phyloP scores from a whole-genome alignment of 92 coral and sea anemone genomes.

The Palythoa grandis region DNA sequence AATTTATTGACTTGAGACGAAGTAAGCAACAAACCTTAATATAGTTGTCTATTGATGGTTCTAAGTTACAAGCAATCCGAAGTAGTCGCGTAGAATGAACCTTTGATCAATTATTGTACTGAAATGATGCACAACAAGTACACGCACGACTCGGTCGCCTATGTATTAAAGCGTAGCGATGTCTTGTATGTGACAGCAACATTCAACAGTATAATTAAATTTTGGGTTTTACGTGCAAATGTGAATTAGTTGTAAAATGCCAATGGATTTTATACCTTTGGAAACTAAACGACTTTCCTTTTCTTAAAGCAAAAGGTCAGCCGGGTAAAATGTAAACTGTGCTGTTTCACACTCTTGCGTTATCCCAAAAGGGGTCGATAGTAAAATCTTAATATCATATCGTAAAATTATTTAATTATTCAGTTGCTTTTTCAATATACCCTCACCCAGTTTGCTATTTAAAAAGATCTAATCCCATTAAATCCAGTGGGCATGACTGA shows the following conservation, averaged over 20 bases:
- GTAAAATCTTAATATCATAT: too few species aligned
- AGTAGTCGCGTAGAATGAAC: neutral
- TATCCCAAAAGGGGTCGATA: too few species aligned
- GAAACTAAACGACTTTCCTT: neutral
- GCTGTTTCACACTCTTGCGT: neutral
- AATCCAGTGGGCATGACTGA: neutral
- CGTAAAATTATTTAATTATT: neutral
- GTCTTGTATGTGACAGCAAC: too few species aligned
- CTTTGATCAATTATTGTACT: neutral
- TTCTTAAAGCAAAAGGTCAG: neutral
- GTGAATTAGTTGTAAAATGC: too few species aligned
- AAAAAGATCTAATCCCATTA: slow-evolving; percentile 33
- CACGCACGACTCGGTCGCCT: neutral
- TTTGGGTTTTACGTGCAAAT: too few species aligned
- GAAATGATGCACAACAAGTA: neutral
- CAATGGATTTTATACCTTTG: too few species aligned
- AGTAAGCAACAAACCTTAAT: neutral
- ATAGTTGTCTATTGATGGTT: neutral
- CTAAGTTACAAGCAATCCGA: too few species aligned
- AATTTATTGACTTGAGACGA: neutral
- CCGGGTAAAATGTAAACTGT: slow-evolving; percentile 16
- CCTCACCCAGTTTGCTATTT: neutral
- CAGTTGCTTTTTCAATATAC: neutral
- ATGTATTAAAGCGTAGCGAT: too few species aligned
- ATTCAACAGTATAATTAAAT: too few species aligned